phyloP scores from a whole-genome alignment of 1,140 invertebrate genomes.

The Mizuhopecten yessoensis region DNA sequence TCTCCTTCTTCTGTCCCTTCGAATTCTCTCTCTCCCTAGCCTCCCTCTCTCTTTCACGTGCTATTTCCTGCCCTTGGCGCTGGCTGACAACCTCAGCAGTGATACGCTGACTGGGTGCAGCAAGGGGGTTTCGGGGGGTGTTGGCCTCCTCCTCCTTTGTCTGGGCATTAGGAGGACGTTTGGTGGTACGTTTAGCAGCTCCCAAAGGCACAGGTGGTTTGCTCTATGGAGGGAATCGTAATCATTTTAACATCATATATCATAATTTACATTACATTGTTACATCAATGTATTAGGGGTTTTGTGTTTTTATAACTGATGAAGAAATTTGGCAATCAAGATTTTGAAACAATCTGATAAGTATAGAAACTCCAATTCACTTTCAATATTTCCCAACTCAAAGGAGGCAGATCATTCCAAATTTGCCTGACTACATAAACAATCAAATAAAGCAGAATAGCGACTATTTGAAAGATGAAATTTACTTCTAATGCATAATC shows the following conservation, averaged over 20 bases:
- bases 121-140: conserved; percentile 52
- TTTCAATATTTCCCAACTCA: too few species aligned
- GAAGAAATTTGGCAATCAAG: too few species aligned
- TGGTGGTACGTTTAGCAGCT: not conserved
- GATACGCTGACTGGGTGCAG: conserved; percentile 52
- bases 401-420: too few species aligned
- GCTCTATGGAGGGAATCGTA: not conserved
- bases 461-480: too few species aligned
- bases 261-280: not conserved
- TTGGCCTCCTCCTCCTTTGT: not conserved
- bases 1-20: conserved; percentile 65
- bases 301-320: too few species aligned
- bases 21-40: conserved; percentile 49
- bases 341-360: too few species aligned
- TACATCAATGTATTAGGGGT: too few species aligned
- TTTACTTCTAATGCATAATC: too few species aligned
- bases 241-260: not conserved
- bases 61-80: conserved; percentile 58
- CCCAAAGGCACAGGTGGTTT: conserved; percentile 71
- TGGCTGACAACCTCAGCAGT: conserved; percentile 54
- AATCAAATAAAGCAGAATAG: too few species aligned
- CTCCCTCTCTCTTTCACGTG: conserved; percentile 56
- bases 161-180: not conserved
- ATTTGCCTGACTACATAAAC: too few species aligned
- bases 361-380: too few species aligned